These are phyloP conservation scores for Campylomormyrus tamandua DNA, from an alignment of 2,113 vertebrate genomes.

Conservation along the genomic window DNA sequence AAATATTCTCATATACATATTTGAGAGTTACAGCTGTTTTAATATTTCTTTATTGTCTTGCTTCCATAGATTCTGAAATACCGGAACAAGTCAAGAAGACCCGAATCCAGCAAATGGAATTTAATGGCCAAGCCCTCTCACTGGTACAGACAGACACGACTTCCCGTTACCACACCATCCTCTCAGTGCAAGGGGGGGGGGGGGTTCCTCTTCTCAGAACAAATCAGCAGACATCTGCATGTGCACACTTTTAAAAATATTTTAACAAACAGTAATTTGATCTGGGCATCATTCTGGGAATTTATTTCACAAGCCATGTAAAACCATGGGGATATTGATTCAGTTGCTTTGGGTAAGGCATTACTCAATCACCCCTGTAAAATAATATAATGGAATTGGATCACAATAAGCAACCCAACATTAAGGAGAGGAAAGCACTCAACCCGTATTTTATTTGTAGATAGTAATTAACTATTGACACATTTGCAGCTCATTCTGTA, in stretches of 20 bases:
- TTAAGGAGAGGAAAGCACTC: neutral
- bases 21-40: neutral
- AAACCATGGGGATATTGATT: neutral
- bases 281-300: neutral
- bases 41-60: neutral
- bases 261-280: neutral
- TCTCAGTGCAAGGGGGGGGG: neutral
- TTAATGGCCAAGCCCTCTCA: conserved; percentile 33
- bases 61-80: conserved; percentile 30
- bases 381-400: neutral
- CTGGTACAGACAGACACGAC: neutral
- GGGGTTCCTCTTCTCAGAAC: neutral
- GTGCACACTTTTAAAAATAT: neutral
- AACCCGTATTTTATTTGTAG: neutral
- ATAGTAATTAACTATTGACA: neutral
- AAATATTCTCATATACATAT: neutral
- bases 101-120: conserved; percentile 43
- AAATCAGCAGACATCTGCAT: neutral
- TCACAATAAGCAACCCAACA: neutral
- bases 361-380: neutral
- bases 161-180: no score
- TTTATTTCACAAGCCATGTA: neutral
- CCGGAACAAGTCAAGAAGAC: conserved; percentile 41
- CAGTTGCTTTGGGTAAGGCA: neutral
- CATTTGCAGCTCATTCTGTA: neutral